A percentile compares a stretch with the other conserved stretches of the same genome.
These are phyloP conservation scores for Australoheros facetus DNA, from an alignment of 2,797 vertebrate genomes.

Conservation along the genomic window DNA sequence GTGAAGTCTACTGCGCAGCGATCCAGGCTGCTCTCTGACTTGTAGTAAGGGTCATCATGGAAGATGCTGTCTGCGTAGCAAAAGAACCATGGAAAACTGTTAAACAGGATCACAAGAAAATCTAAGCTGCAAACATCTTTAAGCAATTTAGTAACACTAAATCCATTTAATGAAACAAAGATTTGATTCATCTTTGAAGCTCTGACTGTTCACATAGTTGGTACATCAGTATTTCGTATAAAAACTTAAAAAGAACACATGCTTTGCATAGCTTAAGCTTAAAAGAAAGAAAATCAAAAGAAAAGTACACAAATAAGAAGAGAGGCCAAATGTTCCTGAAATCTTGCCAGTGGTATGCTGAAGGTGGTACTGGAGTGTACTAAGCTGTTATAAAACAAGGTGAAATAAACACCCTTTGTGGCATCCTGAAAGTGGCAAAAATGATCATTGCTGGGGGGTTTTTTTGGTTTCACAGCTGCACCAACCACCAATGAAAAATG, in stretches of 20 bases:
- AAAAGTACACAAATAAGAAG: background rate
- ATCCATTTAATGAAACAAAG: background rate
- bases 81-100: background rate
- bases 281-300: background rate
- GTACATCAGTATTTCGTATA: background rate
- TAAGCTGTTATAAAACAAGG: background rate
- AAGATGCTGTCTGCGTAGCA: slow-evolving; percentile 90
- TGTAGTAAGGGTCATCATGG: slow-evolving; percentile 91
- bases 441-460: background rate
- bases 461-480: background rate
- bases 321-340: background rate
- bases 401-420: background rate
- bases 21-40: slow-evolving; percentile 94
- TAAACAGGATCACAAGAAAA: background rate
- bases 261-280: background rate
- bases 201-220: background rate
- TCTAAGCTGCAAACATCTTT: background rate
- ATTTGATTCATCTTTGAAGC: background rate
- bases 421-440: background rate
- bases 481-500: background rate
- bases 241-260: background rate
- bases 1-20: slow-evolving; percentile 85
- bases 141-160: background rate
- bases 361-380: background rate
- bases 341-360: background rate